These are phyloP conservation scores for Sebastes trivittatus DNA, from an alignment of 2,797 vertebrate genomes.

Conservation along the genomic window DNA sequence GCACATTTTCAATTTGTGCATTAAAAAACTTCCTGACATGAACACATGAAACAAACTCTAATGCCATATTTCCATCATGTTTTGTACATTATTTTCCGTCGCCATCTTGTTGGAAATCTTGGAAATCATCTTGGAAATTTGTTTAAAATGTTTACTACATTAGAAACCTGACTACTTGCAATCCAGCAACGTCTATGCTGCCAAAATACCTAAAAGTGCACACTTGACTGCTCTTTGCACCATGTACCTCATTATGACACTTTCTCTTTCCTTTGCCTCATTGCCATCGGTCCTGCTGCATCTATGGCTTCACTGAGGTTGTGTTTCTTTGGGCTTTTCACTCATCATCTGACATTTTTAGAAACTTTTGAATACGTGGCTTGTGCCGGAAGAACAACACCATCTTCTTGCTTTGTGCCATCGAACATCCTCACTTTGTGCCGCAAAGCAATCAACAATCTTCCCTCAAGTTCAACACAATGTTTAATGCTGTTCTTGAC, in stretches of 20 bases:
- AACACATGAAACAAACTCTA: too few relatives aligned
- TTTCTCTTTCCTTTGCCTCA: neutral
- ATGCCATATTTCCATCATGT: too few relatives aligned
- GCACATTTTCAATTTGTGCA: too few relatives aligned
- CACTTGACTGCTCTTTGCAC: neutral
- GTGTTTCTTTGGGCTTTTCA: neutral
- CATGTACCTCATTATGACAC: neutral
- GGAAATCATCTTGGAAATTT: too few relatives aligned
- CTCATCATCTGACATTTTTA: neutral
- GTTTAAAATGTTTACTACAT: too few relatives aligned
- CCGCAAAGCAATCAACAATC: neutral
- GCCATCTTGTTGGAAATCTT: neutral
- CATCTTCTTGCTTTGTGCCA: neutral
- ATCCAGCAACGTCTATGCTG: too few relatives aligned
- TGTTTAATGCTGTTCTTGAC: neutral
- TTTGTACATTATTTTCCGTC: neutral
- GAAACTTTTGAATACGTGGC: neutral
- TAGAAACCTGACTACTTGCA: too few relatives aligned
- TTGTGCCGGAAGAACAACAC: neutral
- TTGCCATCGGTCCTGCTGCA: neutral
- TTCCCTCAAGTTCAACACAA: neutral
- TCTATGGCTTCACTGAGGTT: neutral
- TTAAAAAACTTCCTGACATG: too few relatives aligned
- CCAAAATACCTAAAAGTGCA: too few relatives aligned
- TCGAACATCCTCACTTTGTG: neutral